A percentile compares a stretch with the other conserved stretches of the same genome.
phyloP scores from a whole-genome alignment of 2,888 invertebrate species.

The Agriopis leucophaearia region DNA sequence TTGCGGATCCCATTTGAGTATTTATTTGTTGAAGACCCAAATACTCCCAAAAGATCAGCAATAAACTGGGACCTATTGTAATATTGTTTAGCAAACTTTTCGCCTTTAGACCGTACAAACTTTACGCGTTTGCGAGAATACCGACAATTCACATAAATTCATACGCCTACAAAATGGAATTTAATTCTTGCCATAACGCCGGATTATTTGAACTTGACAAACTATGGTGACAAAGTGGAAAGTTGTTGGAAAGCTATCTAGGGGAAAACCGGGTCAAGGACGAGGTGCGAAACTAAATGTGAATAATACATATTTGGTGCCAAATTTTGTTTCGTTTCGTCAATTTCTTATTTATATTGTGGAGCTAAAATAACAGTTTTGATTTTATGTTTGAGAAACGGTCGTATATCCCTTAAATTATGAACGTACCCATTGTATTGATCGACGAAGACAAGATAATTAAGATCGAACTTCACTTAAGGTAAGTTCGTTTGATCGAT shows the following conservation, averaged over 20 bases:
- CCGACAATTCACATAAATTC: conserved; percentile 73
- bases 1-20: conserved; percentile 34
- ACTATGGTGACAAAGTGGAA: conserved; percentile 44
- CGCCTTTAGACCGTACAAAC: conserved; percentile 66
- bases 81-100: conserved; percentile 76
- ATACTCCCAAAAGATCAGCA: conserved; percentile 46
- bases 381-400: background rate
- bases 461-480: too few species aligned
- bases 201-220: conserved; percentile 49
- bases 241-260: conserved; percentile 31
- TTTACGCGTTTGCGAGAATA: conserved; percentile 69
- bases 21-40: conserved; percentile 38
- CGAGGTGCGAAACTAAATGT: conserved; percentile 4
- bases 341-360: background rate
- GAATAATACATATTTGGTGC: conserved; percentile 18
- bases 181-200: conserved; percentile 65
- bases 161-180: conserved; percentile 69
- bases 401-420: too few species aligned
- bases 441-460: too few species aligned
- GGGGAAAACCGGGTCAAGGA: conserved; percentile 19
- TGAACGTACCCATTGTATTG: too few species aligned
- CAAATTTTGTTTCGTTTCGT: conserved; percentile 5
- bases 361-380: background rate
- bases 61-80: conserved; percentile 73
- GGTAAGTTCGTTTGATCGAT: too few species aligned